Base-by-base conservation (phyloP, 2,888 invertebrate species). In the Eupithecia tripunctaria region DNA sequence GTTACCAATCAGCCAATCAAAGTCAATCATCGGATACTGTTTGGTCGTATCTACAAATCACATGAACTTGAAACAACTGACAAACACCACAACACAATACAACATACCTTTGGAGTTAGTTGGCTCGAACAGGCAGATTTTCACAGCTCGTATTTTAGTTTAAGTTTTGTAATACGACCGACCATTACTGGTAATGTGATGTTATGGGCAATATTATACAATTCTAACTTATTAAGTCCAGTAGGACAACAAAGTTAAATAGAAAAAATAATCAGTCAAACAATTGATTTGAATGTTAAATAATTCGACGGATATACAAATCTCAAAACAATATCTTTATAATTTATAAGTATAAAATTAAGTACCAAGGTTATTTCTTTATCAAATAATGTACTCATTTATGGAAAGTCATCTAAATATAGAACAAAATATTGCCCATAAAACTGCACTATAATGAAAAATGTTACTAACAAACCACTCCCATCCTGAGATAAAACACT, bases 21-120 rank as follows among this genome's bases (percentile, higher is more conserved):
- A 94, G 94, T 94, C 94, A 92, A 94, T 90, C 94, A 94, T 94
- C 93, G 94, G 94, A 91, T 90, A 92, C 88, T 94, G 93, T 94
- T 94, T 94, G 84, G 91, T 89, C 90, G 94, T 89, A 94, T 94
- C 94, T 94, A 94, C 89, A 94, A 94, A 93, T 93, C 94, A 93
- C 85, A 93, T 87, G 93, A 91, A 92, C 80, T 84, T 91, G 86
- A 89, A 88, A 88, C 85, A 90, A 85, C 88, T 85, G 77, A 78
- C 72, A 79, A 64, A 62, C 18, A 64, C 60, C 32, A 36, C 36
- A 29, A 29, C 51, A 36, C 60, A 32, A 73, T 47, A 41, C 59
- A 72, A 68, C 60, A 69, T 71, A 75, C 78, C 70, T 60, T 51
- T 21, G 60, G 41, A 68, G 70, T 68, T 67, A 66, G 47, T 70